Percentiles rank a stretch among this genome's conserved stretches.
Conservation (phyloP, 2,888 invertebrate genomes). For the Nomada flava region DNA sequence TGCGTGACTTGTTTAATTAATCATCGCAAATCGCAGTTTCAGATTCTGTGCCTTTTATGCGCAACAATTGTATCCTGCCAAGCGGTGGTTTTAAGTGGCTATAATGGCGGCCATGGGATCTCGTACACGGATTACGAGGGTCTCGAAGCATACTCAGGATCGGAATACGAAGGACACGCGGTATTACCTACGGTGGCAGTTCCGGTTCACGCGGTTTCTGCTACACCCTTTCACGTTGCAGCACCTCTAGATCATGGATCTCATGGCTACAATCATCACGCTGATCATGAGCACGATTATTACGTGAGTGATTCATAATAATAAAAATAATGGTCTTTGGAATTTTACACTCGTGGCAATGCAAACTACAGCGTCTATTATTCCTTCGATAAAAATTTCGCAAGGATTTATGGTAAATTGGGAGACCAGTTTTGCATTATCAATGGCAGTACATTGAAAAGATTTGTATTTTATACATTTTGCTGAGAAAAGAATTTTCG, state of each 20-base stretch:
- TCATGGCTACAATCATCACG: constrained; percentile 68
- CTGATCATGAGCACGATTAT: constrained; percentile 80
- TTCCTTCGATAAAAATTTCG: no score
- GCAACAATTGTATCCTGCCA: constrained; percentile 71
- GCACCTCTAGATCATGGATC: constrained; percentile 66
- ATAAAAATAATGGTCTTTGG: no score
- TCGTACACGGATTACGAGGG: constrained; percentile 78
- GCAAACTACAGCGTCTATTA: no score
- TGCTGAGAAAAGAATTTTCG: no score
- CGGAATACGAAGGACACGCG: constrained; percentile 77
- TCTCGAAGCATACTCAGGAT: constrained; percentile 76
- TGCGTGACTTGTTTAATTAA: background rate
- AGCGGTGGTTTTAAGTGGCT: constrained; percentile 80
- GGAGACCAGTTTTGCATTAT: no score
- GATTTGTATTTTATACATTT: no score
- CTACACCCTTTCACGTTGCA: constrained; percentile 76
- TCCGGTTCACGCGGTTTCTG: constrained; percentile 81
- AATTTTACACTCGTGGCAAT: no score
- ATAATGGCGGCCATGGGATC: constrained; percentile 77
- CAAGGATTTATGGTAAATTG: no score
- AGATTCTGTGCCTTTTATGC: constrained; percentile 76
- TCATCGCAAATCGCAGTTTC: constrained; percentile 15
- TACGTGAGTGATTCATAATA: constrained; percentile 75
- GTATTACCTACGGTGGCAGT: constrained; percentile 81
- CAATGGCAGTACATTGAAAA: no score